These are phyloP conservation scores for Notolabrus celidotus DNA, from an alignment of 2,797 vertebrate genomes.

Conservation along the genomic window DNA sequence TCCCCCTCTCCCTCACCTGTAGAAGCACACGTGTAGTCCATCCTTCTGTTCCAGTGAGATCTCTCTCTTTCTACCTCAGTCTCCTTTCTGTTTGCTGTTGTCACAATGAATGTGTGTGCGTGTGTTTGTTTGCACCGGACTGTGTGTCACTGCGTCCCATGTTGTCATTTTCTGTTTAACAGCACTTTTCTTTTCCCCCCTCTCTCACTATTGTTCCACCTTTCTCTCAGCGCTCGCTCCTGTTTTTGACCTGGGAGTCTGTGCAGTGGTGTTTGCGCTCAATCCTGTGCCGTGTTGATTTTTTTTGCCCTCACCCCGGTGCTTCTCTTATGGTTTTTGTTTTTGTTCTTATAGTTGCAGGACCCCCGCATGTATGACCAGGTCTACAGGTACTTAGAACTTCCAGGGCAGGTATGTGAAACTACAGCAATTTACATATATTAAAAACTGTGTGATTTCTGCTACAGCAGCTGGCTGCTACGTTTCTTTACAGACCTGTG, in stretches of 20 bases:
- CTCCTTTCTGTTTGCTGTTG: conserved; percentile 54
- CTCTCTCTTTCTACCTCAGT: conserved; percentile 58
- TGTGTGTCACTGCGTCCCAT: conserved; percentile 35
- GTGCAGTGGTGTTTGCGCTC: conserved; percentile 51
- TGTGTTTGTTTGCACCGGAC: conserved; percentile 4
- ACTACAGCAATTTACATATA: conserved; percentile 53
- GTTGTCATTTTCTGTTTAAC: conserved; percentile 75
- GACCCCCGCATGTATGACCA: conserved; percentile 88
- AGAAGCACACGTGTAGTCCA: conserved; percentile 36
- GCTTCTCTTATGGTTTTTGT: conserved; percentile 81
- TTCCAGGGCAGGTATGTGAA: conserved; percentile 87
- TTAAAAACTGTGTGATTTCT: conserved; percentile 61
- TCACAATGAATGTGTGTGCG: conserved; percentile 15
- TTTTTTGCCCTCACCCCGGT: conserved; percentile 65
- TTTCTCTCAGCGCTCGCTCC: conserved; percentile 45
- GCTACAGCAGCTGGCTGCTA: conserved; percentile 44
- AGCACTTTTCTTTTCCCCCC: conserved; percentile 67
- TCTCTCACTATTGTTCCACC: conserved; percentile 49
- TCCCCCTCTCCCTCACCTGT: not conserved
- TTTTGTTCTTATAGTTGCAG: conserved; percentile 87
- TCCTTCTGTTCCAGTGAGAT: conserved; percentile 65
- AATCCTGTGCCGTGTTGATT: conserved; percentile 64
- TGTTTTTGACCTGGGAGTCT: conserved; percentile 59
- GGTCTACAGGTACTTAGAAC: conserved; percentile 89
- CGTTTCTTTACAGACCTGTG: conserved; percentile 26